Evolutionary conservation across 2,888 invertebrate species (phyloP), one percentile per base, ranked within the genome.

Genomic region (Parnassius smintheus): DNA sequence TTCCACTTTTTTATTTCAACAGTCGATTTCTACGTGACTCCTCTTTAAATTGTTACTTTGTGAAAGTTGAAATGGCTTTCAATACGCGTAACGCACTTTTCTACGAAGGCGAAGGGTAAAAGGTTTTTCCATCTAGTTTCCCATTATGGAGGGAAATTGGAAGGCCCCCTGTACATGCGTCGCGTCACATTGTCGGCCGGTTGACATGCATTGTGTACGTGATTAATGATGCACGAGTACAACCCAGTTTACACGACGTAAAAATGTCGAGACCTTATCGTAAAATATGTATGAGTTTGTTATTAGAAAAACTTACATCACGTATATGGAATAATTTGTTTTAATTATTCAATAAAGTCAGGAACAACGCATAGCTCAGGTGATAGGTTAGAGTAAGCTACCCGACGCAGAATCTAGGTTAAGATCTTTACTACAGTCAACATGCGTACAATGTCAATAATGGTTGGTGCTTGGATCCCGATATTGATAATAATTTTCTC

Each of bases 151-250:
- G 85, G 81, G 83, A 85, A 85, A 83, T 83, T 80, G 79, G 81
- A 75, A 73, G 72, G 72, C 78, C 81, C 86, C 83, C 85, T 78
- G 82, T 81, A 83, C 83, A 56, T 45, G 61, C 82, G 82, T 51
- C 81, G 82, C 83, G 88, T 84, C 81, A 79, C 68, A 59, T 55
- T 63, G 63, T 59, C 63, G 70, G 71, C 70, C 70, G 76, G 75
- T 72, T 82, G 90, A 89, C 89, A 81, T 85, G 86, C 88, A 90
- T 90, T 90, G 90, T 89, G 76, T 75, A 66, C 70, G 78, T 89
- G 90, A 90, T 90, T 88, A 90, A 91, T 90, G 89, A 82, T 83
- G 44, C 35, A 63, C n/a, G 55, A 59, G 55, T n/a, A 82, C 79
- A 72, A 82, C 84, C 80, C 85, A 88, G 86, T 88, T 86, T 88